Evolutionary conservation across 2,888 invertebrate genomes (phyloP).

Genomic region (Chesias legatella): DNA sequence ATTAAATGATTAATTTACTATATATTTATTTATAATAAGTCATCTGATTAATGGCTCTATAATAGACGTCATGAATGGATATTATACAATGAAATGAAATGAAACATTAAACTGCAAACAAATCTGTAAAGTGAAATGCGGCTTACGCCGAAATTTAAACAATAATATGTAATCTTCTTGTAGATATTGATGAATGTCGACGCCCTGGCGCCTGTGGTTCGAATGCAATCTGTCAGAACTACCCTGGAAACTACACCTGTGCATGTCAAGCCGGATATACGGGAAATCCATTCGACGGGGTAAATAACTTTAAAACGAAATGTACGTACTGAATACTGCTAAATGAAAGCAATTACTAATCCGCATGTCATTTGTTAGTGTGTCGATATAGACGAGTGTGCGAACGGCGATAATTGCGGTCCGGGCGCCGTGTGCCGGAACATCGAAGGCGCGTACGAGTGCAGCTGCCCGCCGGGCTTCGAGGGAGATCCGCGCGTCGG

Average conservation of each 20-base stretch:
- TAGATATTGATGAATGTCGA: slow-evolving; percentile 94
- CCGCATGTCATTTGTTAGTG: slow-evolving; percentile 75
- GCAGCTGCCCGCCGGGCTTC: slow-evolving; percentile 91
- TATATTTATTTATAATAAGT: no score
- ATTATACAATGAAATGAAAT: no score
- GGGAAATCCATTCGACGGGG: slow-evolving; percentile 86
- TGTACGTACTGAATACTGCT: no score
- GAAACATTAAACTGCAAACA: no score
- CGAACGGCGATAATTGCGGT: slow-evolving; percentile 86
- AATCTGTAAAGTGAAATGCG: no score
- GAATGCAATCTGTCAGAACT: slow-evolving; percentile 90
- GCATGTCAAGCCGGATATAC: slow-evolving; percentile 89
- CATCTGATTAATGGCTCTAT: no score
- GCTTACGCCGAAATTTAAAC: no score
- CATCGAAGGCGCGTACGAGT: slow-evolving; percentile 88
- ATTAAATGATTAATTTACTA: no score
- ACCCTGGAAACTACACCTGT: slow-evolving; percentile 93
- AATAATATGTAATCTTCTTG: no score
- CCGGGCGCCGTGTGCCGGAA: slow-evolving; percentile 90
- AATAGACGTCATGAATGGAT: no score
- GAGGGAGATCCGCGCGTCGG: slow-evolving; percentile 88
- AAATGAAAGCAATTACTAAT: slow-evolving; percentile 5
- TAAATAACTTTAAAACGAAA: no score
- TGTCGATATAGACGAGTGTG: slow-evolving; percentile 91
- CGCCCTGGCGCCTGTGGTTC: slow-evolving; percentile 90